Conservation (phyloP, 2,113 vertebrate species). For the Poeciliopsis retropinna region DNA sequence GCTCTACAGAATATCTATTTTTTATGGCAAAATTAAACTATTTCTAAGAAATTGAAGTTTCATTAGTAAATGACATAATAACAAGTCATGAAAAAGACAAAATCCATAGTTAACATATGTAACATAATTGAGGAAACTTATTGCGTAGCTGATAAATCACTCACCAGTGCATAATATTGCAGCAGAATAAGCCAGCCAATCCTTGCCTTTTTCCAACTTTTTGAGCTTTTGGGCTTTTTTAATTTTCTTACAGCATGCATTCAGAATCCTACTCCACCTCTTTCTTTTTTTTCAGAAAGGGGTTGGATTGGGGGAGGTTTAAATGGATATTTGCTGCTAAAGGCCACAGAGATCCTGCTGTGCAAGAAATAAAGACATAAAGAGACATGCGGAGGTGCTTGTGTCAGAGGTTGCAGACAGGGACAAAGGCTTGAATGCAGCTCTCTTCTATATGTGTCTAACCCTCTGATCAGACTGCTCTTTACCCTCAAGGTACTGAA, state of each 20-base stretch:
- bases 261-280: slow-evolving; percentile 9
- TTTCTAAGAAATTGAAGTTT: background rate
- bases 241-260: slow-evolving; percentile 4
- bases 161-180: background rate
- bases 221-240: slow-evolving; percentile 17
- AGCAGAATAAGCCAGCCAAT: background rate
- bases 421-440: slow-evolving; percentile 21
- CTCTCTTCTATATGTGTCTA: slow-evolving; percentile 44
- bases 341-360: slow-evolving; percentile 54
- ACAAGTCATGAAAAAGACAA: background rate
- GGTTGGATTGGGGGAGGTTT: slow-evolving; percentile 39
- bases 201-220: slow-evolving; percentile 11
- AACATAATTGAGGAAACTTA: background rate
- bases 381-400: slow-evolving; percentile 40
- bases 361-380: slow-evolving; percentile 55
- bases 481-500: slow-evolving; percentile 30
- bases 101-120: background rate
- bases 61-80: slow-evolving; percentile 3
- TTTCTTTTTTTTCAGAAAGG: slow-evolving; percentile 36
- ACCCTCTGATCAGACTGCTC: slow-evolving; percentile 37
- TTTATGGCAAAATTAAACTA: background rate
- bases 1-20: background rate
- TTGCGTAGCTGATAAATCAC: background rate
- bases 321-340: slow-evolving; percentile 67
- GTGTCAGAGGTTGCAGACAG: slow-evolving; percentile 33